phyloP scores from a whole-genome alignment of 2,888 invertebrate species.

The Hyalella azteca region DNA sequence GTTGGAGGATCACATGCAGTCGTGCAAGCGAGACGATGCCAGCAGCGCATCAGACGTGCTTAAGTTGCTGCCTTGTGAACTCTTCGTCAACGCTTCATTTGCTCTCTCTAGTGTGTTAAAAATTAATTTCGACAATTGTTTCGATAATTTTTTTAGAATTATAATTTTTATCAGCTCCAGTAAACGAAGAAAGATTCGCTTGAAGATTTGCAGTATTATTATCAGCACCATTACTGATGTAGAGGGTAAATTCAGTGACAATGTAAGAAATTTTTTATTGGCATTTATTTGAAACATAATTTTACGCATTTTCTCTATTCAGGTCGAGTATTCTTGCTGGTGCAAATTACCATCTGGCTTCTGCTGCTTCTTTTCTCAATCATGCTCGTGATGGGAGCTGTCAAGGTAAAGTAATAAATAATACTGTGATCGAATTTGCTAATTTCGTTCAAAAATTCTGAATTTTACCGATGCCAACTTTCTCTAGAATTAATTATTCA shows the following conservation, averaged over 20 bases:
- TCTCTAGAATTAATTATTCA: too few relatives aligned
- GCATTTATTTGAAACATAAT: background rate
- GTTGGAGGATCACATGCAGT: constrained; percentile 46
- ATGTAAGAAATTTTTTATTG: background rate
- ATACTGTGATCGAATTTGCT: too few relatives aligned
- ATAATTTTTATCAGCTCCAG: too few relatives aligned
- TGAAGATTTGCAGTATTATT: background rate
- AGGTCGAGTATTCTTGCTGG: constrained; percentile 51
- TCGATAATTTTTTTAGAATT: too few relatives aligned
- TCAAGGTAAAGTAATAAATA: too few relatives aligned
- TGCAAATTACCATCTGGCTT: constrained; percentile 47
- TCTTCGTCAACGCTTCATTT: constrained; percentile 40
- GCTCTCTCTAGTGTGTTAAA: constrained; percentile 11
- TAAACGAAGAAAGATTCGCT: background rate
- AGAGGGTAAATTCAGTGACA: background rate
- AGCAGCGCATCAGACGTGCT: constrained; percentile 18
- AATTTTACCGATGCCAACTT: too few relatives aligned
- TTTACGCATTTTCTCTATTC: background rate
- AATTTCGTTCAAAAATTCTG: too few relatives aligned
- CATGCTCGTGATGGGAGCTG: constrained; percentile 47
- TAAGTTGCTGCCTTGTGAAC: constrained; percentile 45
- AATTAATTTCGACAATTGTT: too few relatives aligned
- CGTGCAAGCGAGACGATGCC: constrained; percentile 42
- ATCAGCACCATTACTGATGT: background rate
- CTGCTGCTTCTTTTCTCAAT: constrained; percentile 50